These are phyloP conservation scores for Plodia interpunctella DNA, from an alignment of 1,140 invertebrate genomes.

Conservation along the genomic window DNA sequence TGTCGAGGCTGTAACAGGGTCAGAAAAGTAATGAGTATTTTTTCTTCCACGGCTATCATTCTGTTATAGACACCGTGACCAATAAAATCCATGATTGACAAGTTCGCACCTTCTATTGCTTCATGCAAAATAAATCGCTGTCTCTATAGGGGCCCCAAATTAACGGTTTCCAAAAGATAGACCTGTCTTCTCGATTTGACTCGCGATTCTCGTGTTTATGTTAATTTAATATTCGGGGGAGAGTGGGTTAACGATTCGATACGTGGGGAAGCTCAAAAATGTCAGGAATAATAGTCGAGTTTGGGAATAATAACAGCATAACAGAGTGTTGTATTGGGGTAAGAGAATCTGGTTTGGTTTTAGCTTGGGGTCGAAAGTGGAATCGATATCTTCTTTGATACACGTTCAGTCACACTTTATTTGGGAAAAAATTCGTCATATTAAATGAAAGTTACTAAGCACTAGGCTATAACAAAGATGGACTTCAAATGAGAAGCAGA, in stretches of 20 bases:
- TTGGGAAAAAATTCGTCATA: too few relatives aligned
- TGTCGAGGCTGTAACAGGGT: too few relatives aligned
- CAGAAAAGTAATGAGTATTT: too few relatives aligned
- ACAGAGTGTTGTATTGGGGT: background rate
- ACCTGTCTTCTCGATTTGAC: constrained; percentile 60
- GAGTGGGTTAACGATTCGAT: constrained; percentile 22
- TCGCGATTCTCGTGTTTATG: constrained; percentile 48
- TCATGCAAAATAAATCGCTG: background rate
- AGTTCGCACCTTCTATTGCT: background rate
- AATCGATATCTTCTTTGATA: background rate
- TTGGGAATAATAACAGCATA: constrained; percentile 7
- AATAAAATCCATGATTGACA: background rate
- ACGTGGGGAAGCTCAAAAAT: constrained; percentile 7
- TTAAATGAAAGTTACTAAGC: too few relatives aligned
- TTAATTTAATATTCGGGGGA: constrained; percentile 58
- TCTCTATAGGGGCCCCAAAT: constrained; percentile 27
- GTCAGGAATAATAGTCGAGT: constrained; percentile 2
- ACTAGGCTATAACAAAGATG: too few relatives aligned
- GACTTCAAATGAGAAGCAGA: too few relatives aligned
- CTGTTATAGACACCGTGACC: too few relatives aligned
- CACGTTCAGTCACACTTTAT: too few relatives aligned
- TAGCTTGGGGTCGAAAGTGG: background rate
- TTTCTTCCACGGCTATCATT: too few relatives aligned
- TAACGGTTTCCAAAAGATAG: constrained; percentile 61
- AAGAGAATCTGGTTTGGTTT: background rate